phyloP scores from a whole-genome alignment of 2,797 vertebrate species.

The Enteromius afrohamiltoni region DNA sequence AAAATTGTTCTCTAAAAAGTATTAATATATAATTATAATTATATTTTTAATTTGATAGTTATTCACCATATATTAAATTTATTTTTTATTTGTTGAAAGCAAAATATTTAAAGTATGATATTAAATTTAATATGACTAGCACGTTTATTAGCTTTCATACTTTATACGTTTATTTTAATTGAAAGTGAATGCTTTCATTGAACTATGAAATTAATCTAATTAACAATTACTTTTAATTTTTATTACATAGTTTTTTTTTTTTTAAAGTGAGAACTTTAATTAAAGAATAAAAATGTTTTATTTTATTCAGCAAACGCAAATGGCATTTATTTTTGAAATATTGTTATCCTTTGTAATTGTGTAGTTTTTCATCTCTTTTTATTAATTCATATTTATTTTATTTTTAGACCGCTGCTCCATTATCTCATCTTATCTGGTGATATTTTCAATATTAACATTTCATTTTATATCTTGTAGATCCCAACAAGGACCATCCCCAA shows the following conservation, averaged over 20 bases:
- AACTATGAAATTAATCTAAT: neutral
- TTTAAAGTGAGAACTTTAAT: neutral
- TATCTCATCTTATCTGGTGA: neutral
- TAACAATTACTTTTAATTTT: neutral
- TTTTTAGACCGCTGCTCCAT: neutral
- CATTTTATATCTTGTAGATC: slow-evolving; percentile 72
- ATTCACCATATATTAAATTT: neutral
- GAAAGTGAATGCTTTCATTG: neutral
- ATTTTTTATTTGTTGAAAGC: neutral
- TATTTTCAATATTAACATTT: neutral
- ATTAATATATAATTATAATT: too few species aligned
- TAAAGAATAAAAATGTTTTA: neutral
- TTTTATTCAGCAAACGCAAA: neutral
- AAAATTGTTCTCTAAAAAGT: neutral
- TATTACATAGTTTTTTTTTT: neutral
- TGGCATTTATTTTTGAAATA: neutral
- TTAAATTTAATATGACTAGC: neutral
- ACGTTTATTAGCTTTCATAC: neutral
- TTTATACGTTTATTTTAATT: neutral
- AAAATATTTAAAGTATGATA: neutral
- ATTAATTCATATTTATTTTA: neutral
- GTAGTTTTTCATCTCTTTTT: neutral
- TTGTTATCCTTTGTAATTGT: neutral
- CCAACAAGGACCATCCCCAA: slow-evolving; percentile 88
- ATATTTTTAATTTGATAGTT: neutral